Percentiles rank a stretch among this genome's conserved stretches.
These are phyloP conservation scores for Ictidomys tridecemlineatus DNA, from an alignment of 2,113 vertebrate genomes.

Conservation along the genomic window DNA sequence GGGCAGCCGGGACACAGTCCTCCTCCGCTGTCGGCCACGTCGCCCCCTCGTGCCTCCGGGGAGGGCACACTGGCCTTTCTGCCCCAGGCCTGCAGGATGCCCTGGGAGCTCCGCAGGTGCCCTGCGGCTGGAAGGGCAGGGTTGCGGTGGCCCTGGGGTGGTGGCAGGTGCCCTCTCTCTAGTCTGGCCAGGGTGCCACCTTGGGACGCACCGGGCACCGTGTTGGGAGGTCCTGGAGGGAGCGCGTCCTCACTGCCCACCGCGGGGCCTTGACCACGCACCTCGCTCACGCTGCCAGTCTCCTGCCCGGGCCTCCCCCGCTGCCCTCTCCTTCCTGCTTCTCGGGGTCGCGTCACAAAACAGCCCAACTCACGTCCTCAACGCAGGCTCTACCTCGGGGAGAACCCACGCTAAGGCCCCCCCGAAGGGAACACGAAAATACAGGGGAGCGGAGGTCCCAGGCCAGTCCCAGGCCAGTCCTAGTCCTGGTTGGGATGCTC, in stretches of 20 bases:
- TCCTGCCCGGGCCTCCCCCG: not conserved
- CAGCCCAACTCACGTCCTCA: not conserved
- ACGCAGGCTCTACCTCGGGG: not conserved
- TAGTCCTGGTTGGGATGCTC: not conserved
- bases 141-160: not conserved
- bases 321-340: not conserved
- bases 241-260: fast-evolving
- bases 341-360: not conserved
- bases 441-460: not conserved
- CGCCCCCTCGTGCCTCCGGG: not conserved
- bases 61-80: not conserved
- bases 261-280: fast-evolving
- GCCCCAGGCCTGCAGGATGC: fast-evolving
- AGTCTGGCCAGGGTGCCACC: fast-evolving
- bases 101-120: fast-evolving
- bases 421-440: not conserved
- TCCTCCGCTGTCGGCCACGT: fast-evolving
- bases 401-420: not conserved
- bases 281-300: too few species aligned
- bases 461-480: not conserved
- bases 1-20: not conserved
- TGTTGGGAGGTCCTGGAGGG: not conserved
- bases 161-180: fast-evolving
- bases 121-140: fast-evolving
- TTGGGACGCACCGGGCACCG: too few species aligned